Evolutionary conservation across 64 coral and sea anemone genomes (phyloP).

Genomic region (Montipora foliosa): DNA sequence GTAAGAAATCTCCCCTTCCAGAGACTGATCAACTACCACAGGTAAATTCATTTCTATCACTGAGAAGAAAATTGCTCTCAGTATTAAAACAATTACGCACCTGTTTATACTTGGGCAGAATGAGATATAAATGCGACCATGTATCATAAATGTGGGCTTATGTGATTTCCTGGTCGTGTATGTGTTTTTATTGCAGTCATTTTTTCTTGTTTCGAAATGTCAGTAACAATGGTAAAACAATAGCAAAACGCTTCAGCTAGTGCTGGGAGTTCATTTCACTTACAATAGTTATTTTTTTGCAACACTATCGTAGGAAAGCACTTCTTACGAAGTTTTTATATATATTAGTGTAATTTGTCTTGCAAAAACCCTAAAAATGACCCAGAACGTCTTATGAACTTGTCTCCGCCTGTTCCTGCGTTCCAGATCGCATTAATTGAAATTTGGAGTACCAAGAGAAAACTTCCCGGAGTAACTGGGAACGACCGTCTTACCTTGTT

Average conservation of each 20-base stretch:
- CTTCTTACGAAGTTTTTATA: neutral
- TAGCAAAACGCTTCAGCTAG: neutral
- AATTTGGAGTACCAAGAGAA: too few species aligned
- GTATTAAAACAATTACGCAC: neutral
- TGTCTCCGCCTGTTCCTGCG: too few species aligned
- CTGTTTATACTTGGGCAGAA: neutral
- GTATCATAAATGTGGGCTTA: constrained; percentile 10
- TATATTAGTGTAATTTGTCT: too few species aligned
- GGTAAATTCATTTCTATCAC: constrained; percentile 7
- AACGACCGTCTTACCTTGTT: too few species aligned
- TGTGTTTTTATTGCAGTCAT: neutral
- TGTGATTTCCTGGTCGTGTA: neutral
- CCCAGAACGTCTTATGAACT: too few species aligned
- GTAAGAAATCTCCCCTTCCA: neutral
- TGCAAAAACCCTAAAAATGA: too few species aligned
- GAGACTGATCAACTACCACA: constrained; percentile 2
- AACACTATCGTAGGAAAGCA: too few species aligned
- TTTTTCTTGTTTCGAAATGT: neutral
- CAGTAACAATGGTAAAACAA: neutral
- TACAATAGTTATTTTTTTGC: too few species aligned
- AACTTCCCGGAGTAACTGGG: too few species aligned
- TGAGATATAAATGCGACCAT: constrained; percentile 1
- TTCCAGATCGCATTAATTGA: too few species aligned
- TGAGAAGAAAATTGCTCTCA: neutral
- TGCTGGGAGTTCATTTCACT: neutral